Percentiles rank a stretch among this genome's conserved stretches.
Conservation (phyloP, 92 coral and sea anemone species). For the Anthopleura xanthogrammica region DNA sequence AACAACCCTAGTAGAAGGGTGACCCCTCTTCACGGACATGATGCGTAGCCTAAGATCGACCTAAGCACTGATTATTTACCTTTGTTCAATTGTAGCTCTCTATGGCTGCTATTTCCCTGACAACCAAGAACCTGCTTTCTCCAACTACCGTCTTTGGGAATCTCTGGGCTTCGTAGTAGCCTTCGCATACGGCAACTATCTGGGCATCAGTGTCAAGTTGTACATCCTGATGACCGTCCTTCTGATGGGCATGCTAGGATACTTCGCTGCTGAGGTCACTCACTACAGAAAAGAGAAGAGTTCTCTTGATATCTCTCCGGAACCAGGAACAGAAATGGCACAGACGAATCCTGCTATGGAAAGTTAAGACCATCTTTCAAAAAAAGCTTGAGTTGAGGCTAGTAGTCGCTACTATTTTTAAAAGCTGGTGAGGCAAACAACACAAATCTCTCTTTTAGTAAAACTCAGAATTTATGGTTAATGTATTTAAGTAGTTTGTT, state of each 20-base stretch:
- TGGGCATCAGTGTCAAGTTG: slow-evolving; percentile 80
- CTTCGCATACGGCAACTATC: slow-evolving; percentile 79
- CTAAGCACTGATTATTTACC: not conserved
- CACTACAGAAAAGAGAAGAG: slow-evolving; percentile 20
- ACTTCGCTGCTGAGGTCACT: slow-evolving; percentile 61
- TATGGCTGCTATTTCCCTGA: slow-evolving; percentile 90
- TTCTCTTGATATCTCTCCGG: slow-evolving; percentile 5
- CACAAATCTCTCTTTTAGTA: no score
- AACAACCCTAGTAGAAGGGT: no score
- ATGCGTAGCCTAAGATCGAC: no score
- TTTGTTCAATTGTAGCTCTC: slow-evolving; percentile 58
- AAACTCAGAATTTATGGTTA: no score
- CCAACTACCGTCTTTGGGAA: slow-evolving; percentile 99
- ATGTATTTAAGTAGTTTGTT: no score
- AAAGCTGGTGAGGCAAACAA: not conserved
- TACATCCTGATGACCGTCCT: slow-evolving; percentile 75
- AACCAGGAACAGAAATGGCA: slow-evolving; percentile 25
- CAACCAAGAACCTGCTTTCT: slow-evolving; percentile 96
- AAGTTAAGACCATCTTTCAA: not conserved
- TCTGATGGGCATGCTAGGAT: slow-evolving; percentile 65
- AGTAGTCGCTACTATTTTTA: not conserved
- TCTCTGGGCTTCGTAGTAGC: slow-evolving; percentile 92
- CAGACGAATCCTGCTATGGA: slow-evolving; percentile 18
- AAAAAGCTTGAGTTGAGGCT: slow-evolving; percentile 5
- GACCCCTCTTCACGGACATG: no score